Evolutionary conservation across 2,113 vertebrate genomes (phyloP), one percentile per base, ranked within the genome.

Genomic region (Nicator chloris): DNA sequence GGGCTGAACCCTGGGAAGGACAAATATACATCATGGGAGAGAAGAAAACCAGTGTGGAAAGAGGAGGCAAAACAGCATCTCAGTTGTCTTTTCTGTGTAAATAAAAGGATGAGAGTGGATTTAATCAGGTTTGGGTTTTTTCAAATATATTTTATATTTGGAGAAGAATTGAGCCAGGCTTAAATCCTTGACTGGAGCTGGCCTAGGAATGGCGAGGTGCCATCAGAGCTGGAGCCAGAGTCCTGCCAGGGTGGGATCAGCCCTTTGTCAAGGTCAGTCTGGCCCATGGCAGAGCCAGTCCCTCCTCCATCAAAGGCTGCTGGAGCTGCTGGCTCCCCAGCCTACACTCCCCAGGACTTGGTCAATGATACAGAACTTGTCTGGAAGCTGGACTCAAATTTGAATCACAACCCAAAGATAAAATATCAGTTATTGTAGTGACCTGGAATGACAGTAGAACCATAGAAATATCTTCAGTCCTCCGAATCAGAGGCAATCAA

Each of bases 341-440:
- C 15, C 45, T 65, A 0, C 0, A 0, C 7, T 75, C 22, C 4
- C n/a, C 51, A 59, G 28, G 37, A 60, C 17, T 5, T 53, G 47
- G 27, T 7, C 27, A 72, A 4, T 11, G 63, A 59, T 6, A 31
- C 7, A 66, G 23, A 65, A 17, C 7, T n/a, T 30, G 6, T 54
- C 39, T 53, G 35, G 31, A 81, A 83, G 18, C 12, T 50, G 30
- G 13, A 31, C 26, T 91, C 15, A 3, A 9, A 45, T 79, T 53
- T 54, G 51, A 80, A 75, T 92, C 33, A 19, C 17, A 73, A 45
- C 44, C 39, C 30, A 59, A 28, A 51, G 24, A 30, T 14, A 35
- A 70, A 78, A 49, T 49, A 86, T 17, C 22, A 30, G 7, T 30
- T n/a, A 13, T 11, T 44, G 13, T 11, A 31, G 15, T 51, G 71